Conservation (phyloP, 2,797 vertebrate species). For the Mus minutoides region DNA sequence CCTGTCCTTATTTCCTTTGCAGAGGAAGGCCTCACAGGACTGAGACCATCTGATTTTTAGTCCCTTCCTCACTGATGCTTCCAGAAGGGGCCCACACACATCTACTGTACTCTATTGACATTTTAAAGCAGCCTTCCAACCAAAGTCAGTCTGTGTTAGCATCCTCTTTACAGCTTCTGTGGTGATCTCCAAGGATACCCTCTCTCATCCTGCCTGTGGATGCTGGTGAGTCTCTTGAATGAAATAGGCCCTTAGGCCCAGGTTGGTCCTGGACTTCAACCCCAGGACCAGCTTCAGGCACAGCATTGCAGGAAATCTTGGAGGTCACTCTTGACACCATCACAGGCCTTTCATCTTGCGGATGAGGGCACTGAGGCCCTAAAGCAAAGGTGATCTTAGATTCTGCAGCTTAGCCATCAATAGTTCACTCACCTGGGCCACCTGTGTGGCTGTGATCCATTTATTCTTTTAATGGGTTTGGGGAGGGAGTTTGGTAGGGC, state of each 20-base stretch:
- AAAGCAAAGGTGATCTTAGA: neutral
- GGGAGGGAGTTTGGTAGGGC: neutral
- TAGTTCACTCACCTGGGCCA: neutral
- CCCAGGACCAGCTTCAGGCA: fast-evolving
- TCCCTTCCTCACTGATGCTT: neutral
- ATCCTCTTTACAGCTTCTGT: neutral
- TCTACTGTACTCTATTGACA: no score
- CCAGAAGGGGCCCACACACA: neutral
- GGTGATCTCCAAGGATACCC: neutral
- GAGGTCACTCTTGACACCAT: fast-evolving
- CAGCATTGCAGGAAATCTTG: neutral
- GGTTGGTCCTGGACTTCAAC: neutral
- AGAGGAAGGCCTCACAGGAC: neutral
- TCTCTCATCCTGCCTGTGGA: neutral
- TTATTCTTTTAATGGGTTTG: fast-evolving
- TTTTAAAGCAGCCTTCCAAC: neutral
- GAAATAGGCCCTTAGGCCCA: neutral
- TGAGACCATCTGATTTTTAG: neutral
- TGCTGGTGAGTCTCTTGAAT: neutral
- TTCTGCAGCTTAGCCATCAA: neutral
- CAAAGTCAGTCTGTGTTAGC: neutral
- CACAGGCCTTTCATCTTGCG: neutral
- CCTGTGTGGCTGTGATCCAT: neutral
- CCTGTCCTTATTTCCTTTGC: no score
- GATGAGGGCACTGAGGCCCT: neutral